Evolutionary conservation across 2,797 vertebrate genomes (phyloP), one percentile per base, ranked within the genome.

Genomic region (Channa striata): DNA sequence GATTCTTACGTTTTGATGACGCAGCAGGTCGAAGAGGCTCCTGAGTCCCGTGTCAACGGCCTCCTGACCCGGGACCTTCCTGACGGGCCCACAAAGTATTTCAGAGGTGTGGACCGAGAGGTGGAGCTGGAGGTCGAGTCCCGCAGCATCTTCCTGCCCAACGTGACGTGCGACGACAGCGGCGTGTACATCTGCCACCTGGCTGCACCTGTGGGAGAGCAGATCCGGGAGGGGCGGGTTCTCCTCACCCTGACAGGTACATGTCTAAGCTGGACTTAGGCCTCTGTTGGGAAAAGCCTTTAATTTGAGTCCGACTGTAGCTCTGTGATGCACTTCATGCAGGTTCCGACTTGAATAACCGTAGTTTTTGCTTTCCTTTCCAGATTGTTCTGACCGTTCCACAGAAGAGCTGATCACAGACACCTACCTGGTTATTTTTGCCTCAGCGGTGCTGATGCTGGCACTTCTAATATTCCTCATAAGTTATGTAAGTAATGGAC

Each of bases 401-500:
- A 0, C 21, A 3, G 60, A 47, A 7, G 0, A 9, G 1, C 4
- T 12, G n/a, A 3, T 49, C 6, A 8, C 34, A 0, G 58, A 86
- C 8, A 14, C 68, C 6, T 76, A 49, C 7, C 1, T 86, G 11
- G 59, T 91, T 0, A 25, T 91, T 5, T 23, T 68, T 0, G 89
- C 91, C 21, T 36, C 75, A 0, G 0, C 20, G 0, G 21, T 86
- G 64, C 70, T 95, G 56, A 14, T 74, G 10, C 2, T 81, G 0
- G 80, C 87, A 16, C 61, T 94, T 0, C 0, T 87, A 0, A 75
- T 82, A 23, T 87, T 85, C 39, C 37, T 51, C 14, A 34, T 91
- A 13, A 91, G 86, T 82, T 92, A 92, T 8, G 94, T 95, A 84
- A 93, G 94, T 92, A 46, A 8, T 1, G 1, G 14, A 46, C 34